Conservation (phyloP, 2,888 invertebrate genomes). For the Eupithecia subumbrata region DNA sequence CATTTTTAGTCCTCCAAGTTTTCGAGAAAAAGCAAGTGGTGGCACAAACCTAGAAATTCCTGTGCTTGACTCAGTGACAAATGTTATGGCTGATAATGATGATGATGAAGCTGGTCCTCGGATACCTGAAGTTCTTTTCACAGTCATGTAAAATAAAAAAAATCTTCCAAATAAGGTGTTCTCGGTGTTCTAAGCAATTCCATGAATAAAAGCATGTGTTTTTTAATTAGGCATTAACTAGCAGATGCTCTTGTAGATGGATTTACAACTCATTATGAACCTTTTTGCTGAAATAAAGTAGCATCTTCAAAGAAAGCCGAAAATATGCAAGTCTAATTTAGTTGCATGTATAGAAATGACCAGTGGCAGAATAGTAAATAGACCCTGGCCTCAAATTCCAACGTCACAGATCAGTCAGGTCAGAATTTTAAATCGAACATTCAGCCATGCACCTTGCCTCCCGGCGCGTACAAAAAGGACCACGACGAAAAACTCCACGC, state of each 20-base stretch:
- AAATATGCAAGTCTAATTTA: constrained; percentile 8
- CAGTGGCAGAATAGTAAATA: constrained; percentile 24
- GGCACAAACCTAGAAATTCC: too few relatives aligned
- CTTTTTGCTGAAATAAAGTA: constrained; percentile 12
- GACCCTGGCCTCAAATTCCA: constrained; percentile 45
- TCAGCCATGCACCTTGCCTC: constrained; percentile 75
- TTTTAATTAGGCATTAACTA: constrained; percentile 16
- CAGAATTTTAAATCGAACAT: constrained; percentile 77
- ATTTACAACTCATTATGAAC: constrained; percentile 28
- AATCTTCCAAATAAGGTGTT: constrained; percentile 1
- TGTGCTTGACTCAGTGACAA: neutral
- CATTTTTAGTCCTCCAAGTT: neutral
- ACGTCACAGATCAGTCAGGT: constrained; percentile 70
- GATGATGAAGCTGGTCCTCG: neutral
- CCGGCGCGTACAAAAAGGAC: constrained; percentile 77
- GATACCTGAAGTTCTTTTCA: neutral
- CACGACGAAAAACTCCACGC: constrained; percentile 62
- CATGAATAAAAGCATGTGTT: constrained; percentile 10
- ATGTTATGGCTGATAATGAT: neutral
- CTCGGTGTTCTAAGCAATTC: constrained; percentile 9
- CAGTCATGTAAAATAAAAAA: neutral
- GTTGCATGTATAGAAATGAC: constrained; percentile 4
- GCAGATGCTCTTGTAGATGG: constrained; percentile 25
- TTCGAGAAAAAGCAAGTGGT: too few relatives aligned
- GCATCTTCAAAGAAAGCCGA: constrained; percentile 38